Evolutionary conservation across 2,888 invertebrate genomes (phyloP), one percentile per base, ranked within the genome.

Genomic region (Chrysotoxum bicinctum): DNA sequence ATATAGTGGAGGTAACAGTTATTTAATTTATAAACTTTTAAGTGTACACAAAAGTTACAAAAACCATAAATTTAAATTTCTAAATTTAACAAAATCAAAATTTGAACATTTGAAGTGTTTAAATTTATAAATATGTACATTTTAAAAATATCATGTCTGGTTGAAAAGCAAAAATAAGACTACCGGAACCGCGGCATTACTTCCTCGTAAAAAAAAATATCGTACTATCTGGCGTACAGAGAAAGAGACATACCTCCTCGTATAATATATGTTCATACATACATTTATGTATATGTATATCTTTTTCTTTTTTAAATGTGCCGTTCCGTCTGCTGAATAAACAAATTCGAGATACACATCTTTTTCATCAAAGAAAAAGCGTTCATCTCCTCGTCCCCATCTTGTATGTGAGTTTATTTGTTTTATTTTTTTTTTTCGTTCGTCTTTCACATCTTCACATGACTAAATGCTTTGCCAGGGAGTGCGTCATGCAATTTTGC

Each of bases 401-500:
- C 60, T 64, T 26, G n/a, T 50, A 35, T 21, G 12, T 64, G 64
- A 23, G 48, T 23, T 54, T 35, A 14, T 35, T 45, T 69, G 8
- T 64, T 21, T 37, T 21, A 35, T 2, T 37, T 56, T 48, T 32
- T 30, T 81, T 52, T 56, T 70, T 8, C 8, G 4, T 64, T 19
- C 50, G 19, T 56, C 48, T 30, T 62, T 75, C 43, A 37, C 35
- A 62, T 74, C 74, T 77, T 77, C 77, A 72, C 68, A 76, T 82
- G 78, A 73, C 78, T 62, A 77, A 78, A 73, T 78, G 78, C 73
- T 77, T 68, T 76, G 80, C 62, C 56, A 68, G 70, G 43, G 73
- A 72, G 81, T 85, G 80, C 80, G 81, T 85, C 85, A 85, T 85
- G 76, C 76, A 76, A 75, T 80, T 84, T 66, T 83, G 75, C 69